Evolutionary conservation across 2,888 invertebrate species (phyloP), one percentile per base, ranked within the genome.

Genomic region (Scaptomyza tumidula): DNA sequence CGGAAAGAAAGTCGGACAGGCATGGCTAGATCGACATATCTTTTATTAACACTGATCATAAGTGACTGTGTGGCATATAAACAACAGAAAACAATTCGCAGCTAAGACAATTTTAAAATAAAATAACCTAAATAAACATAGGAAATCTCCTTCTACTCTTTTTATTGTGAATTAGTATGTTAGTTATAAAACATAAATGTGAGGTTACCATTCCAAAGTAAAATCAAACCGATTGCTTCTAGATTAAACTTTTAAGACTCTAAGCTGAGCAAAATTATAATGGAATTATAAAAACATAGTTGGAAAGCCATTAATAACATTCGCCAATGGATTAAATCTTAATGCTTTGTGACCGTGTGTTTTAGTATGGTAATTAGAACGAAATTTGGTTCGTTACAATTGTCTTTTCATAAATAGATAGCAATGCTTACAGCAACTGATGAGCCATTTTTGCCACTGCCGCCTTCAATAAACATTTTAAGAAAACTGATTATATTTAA

Each of bases 401-500:
- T 43, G 52, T 6, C 16, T 56, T 65, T 70, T 71, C 43, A 31
- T 52, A 44, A 48, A 54, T 44, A 66, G 33, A 69, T 49, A 50
- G 78, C 81, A 78, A 90, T 91, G 90, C 92, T 92, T 92, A 92
- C 98, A 93, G 98, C 98, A 92, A 98, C 96, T 82, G 98, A 97
- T 80, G 98, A 98, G 93, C 98, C 98, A 93, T 98, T 98, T 94
- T 98, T 98, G 91, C 98, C 98, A 93, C 96, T 95, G 91, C 98
- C 98, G 93, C 98, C 97, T 91, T 94, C 93, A 89, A 94, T 94
- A 93, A 96, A 95, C 85, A 95, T 94, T 92, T 94, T 93, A 91
- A 94, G 94, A 94, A 96, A 96, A 92, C 93, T 93, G 92, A 94
- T 91, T 92, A 94, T 93, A 92, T 95, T 94, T 92, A 88, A 80